Base-by-base conservation (phyloP, 2,113 vertebrate species). In the Notothenia coriiceps region DNA sequence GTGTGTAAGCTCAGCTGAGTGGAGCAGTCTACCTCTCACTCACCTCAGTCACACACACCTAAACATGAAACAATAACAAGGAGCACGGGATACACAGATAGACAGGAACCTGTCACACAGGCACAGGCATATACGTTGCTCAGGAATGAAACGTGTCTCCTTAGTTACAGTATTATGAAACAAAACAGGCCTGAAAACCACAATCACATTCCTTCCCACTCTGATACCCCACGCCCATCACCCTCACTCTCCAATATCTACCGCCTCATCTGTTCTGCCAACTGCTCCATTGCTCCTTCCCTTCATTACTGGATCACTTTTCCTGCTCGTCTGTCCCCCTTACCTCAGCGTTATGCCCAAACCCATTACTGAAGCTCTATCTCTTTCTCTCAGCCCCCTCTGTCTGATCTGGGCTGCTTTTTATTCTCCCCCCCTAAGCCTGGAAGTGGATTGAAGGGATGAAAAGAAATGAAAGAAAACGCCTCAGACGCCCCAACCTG, bases 101-200 rank as follows among this genome's bases (percentile, higher is more conserved):
- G 69, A 82, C 84, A 63, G 70, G 72, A 80, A 87, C 87, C 87
- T 88, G 88, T 90, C 88, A 67, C 88, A 88, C 85, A 88, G 78
- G 84, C 85, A 75, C 70, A 40, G 84, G 51, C 88, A 82, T 68
- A 86, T 72, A 72, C 62, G 14, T 72, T 61, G 49, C 67, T 87
- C 72, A 74, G 80, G 80, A 91, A 84, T 88, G 70, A 92, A 88
- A 80, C 12, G 29, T 82, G 86, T 88, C 88, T 92, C 87, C 88
- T 76, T 87, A 84, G 90, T 77, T 90, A 93, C 88, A 87, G 83
- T 89, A 84, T 84, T 90, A 90, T 82, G 76, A 91, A 93, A 89
- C 89, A 93, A 90, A 93, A 91, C 88, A 90, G 88, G 83, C 78
- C 76, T 25, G 60, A 82, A 90, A 92, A 89, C 80, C 88, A 47